These are phyloP conservation scores for Panzeria rudis DNA, from an alignment of 2,888 invertebrate genomes.

Conservation along the genomic window DNA sequence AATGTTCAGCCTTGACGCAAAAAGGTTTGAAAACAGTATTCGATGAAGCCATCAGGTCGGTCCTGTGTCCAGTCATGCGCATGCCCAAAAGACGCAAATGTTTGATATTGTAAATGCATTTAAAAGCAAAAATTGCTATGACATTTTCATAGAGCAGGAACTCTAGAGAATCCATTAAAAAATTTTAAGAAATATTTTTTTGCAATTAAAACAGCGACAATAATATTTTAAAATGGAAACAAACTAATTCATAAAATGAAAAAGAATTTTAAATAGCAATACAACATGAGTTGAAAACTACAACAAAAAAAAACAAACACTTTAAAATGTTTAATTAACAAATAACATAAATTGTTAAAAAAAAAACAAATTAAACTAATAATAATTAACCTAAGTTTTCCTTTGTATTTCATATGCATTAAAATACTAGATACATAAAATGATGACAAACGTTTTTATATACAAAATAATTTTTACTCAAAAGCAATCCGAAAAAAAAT, in stretches of 20 bases:
- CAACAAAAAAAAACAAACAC: conserved; percentile 14
- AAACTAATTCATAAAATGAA: conserved; percentile 44
- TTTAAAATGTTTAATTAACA: conserved; percentile 15
- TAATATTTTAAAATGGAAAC: conserved; percentile 11
- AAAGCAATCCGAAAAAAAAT: not conserved
- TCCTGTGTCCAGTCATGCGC: conserved; percentile 81
- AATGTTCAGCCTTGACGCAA: conserved; percentile 82
- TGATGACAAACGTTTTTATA: conserved; percentile 30
- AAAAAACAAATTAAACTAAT: conserved; percentile 1
- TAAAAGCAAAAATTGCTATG: conserved; percentile 18
- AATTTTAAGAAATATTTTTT: conserved; percentile 32
- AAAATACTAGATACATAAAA: conserved; percentile 18
- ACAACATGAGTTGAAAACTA: conserved; percentile 15
- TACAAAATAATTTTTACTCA: not conserved
- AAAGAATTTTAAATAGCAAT: not conserved
- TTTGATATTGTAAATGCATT: conserved; percentile 74
- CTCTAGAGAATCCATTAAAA: conserved; percentile 30
- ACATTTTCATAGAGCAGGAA: conserved; percentile 43
- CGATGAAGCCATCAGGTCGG: conserved; percentile 82
- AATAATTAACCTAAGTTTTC: conserved; percentile 28
- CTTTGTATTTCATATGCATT: conserved; percentile 24
- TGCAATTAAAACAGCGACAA: conserved; percentile 16
- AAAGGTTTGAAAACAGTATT: conserved; percentile 82
- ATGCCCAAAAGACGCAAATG: conserved; percentile 78
- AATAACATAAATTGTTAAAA: conserved; percentile 3